Percentiles rank a stretch among this genome's conserved stretches.
These are phyloP conservation scores for Melinopterus prodromus DNA, from an alignment of 2,888 invertebrate genomes.

Conservation along the genomic window DNA sequence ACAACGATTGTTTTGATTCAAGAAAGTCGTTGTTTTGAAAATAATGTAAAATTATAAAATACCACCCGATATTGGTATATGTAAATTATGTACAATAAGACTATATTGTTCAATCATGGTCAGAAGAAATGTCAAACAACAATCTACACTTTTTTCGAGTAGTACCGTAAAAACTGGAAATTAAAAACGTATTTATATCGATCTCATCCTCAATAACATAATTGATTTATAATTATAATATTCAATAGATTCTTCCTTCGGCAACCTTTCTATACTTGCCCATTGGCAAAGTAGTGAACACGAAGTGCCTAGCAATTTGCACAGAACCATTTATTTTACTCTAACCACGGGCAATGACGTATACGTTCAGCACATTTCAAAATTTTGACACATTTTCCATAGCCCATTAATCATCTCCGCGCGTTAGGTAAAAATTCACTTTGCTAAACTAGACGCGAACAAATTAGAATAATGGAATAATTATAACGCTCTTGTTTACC, in stretches of 20 bases:
- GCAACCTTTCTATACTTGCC: neutral
- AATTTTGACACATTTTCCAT: neutral
- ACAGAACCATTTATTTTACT: neutral
- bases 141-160: too few relatives aligned
- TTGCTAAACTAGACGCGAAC: neutral
- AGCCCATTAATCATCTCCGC: neutral
- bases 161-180: neutral
- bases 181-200: neutral
- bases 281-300: neutral
- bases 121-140: too few relatives aligned
- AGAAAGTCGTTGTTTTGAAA: too few relatives aligned
- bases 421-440: neutral
- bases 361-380: neutral
- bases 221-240: neutral
- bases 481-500: neutral
- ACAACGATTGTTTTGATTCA: too few relatives aligned
- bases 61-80: too few relatives aligned
- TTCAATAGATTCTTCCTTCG: neutral
- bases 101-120: too few relatives aligned
- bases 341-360: neutral
- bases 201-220: neutral
- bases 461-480: neutral
- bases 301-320: neutral
- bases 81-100: neutral
- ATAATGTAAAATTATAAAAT: too few relatives aligned